Evolutionary conservation across 2,888 invertebrate genomes (phyloP), one percentile per base, ranked within the genome.

Genomic region (Scaptodrosophila latifasciaeformis): DNA sequence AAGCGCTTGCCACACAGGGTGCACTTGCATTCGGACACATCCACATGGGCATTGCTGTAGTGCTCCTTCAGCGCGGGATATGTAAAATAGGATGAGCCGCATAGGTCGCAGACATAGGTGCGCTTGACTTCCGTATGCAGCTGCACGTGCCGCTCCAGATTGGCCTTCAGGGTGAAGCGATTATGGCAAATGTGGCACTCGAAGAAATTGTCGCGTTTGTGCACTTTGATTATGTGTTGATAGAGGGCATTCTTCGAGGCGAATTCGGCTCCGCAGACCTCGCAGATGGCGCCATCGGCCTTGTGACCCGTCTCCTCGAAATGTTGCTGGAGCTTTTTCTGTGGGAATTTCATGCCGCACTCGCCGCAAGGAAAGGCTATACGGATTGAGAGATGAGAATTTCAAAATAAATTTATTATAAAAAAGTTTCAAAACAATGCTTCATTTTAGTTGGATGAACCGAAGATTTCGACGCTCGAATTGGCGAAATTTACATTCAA

Each of bases 131-230:
- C 86, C 13, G 85, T 86, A 50, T 86, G 86, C 59, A 86, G 63
- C 65, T 85, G 84, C 35, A 86, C 86, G 55, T 86, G 86, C 6
- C 86, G 84, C 67, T 86, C 86, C 57, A 86, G 66, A 53, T 86
- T 86, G 30, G 86, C 86, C 65, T 86, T 86, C 21, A 85, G 69
- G 19, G 86, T 84, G 55, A 86, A 86, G 35, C 85, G 84, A 67
- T 86, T 86, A 64, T 85, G 83, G 70, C 86, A 86, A 68, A 86
- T 85, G 82, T 85, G 86, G 77, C 86, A 86, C 68, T 86, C 86
- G 59, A 85, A 86, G 65, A 84, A 85, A 53, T 86, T 85, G 57
- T 86, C 86, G 64, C 86, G 85, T 61, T 86, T 86, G 49, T 86
- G 86, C 51, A 84, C 84, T 7, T 85, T 80, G 45, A 84, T 83